Conservation (phyloP, 2,113 vertebrate species). For the Platycercus adscitus region DNA sequence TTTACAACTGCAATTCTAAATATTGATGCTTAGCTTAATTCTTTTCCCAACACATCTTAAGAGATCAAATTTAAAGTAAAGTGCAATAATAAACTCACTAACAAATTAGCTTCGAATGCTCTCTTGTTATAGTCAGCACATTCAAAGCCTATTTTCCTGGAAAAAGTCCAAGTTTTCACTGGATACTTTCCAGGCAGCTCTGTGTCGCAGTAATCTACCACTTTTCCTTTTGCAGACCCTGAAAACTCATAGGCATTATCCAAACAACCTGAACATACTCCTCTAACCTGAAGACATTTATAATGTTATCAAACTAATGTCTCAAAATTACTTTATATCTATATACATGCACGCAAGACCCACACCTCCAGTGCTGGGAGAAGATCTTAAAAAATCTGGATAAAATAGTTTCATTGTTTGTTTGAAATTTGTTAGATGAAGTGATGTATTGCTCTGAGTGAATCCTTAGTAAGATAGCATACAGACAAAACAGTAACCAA, state of each 20-base stretch:
- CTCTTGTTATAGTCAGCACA: slow-evolving; percentile 57
- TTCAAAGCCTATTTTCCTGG: slow-evolving; percentile 47
- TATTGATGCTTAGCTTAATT: slow-evolving; percentile 24
- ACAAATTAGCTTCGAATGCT: slow-evolving; percentile 56
- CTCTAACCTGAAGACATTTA: neutral
- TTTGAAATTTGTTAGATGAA: neutral
- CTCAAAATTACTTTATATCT: neutral
- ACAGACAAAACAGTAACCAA: neutral
- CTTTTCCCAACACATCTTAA: slow-evolving; percentile 12
- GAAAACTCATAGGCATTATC: slow-evolving; percentile 18
- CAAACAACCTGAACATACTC: neutral
- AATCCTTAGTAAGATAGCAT: neutral
- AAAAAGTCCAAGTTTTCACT: slow-evolving; percentile 49
- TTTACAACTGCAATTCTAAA: neutral
- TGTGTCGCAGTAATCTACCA: slow-evolving; percentile 13
- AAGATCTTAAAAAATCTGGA: neutral
- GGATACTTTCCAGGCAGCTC: slow-evolving; percentile 40
- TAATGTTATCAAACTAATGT: slow-evolving; percentile 15
- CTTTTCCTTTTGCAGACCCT: neutral
- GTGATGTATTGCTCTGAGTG: neutral
- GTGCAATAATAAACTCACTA: slow-evolving; percentile 45
- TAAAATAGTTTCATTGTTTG: neutral
- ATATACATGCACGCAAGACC: neutral
- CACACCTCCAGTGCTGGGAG: neutral
- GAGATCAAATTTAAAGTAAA: slow-evolving; percentile 51